phyloP scores from a whole-genome alignment of 2,797 vertebrate species.

The Coregonus suidteri region DNA sequence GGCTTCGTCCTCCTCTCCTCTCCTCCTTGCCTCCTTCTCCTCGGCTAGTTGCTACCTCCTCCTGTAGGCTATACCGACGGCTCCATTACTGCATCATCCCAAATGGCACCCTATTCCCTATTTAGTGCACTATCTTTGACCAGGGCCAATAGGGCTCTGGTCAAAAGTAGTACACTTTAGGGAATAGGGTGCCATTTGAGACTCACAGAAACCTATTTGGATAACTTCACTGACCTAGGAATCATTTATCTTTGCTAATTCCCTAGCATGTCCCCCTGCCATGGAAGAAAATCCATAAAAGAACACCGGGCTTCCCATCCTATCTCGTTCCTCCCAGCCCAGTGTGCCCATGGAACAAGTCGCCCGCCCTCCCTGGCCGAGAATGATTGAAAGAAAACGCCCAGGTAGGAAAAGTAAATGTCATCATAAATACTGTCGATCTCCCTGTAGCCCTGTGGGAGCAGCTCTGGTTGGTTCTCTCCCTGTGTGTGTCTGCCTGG shows the following conservation, averaged over 20 bases:
- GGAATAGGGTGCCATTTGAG: background rate
- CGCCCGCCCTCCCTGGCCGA: background rate
- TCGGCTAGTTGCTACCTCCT: conserved; percentile 17
- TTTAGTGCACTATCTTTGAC: background rate
- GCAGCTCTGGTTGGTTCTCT: background rate
- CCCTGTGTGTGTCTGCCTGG: background rate
- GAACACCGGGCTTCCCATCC: background rate
- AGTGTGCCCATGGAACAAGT: background rate
- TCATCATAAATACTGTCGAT: conserved; percentile 42
- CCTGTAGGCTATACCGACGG: background rate
- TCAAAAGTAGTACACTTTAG: background rate
- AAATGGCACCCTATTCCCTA: background rate
- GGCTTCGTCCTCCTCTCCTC: conserved; percentile 39
- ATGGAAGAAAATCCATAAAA: background rate
- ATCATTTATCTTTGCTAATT: background rate
- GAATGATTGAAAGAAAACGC: background rate
- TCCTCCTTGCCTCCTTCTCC: conserved; percentile 32
- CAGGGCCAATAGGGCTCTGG: background rate
- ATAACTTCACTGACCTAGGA: conserved; percentile 2
- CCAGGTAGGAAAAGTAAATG: conserved; percentile 41
- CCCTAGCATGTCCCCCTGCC: no score
- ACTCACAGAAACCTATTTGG: background rate
- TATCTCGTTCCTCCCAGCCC: background rate
- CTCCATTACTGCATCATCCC: background rate
- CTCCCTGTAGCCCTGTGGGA: conserved; percentile 7